These are phyloP conservation scores for Eonycteris spelaea DNA, from an alignment of 2,113 vertebrate genomes.

Conservation along the genomic window DNA sequence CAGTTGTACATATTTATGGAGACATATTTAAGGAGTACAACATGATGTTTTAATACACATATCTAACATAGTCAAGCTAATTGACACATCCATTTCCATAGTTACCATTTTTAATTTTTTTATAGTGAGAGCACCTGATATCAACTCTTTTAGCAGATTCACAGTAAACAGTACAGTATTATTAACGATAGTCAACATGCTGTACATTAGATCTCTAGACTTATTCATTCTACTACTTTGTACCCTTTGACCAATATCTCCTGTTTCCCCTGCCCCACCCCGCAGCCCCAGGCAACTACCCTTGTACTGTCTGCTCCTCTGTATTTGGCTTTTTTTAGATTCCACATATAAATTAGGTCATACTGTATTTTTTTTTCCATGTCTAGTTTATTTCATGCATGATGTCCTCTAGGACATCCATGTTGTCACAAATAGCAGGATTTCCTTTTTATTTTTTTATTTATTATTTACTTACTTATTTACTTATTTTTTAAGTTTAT, in stretches of 20 bases:
- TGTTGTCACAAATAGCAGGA: background rate
- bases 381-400: background rate
- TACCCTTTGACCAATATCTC: background rate
- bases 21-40: background rate
- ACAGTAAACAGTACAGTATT: background rate
- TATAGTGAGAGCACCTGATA: background rate
- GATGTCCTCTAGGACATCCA: background rate
- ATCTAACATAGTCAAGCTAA: background rate
- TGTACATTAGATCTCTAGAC: background rate
- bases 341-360: background rate
- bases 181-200: too few relatives aligned
- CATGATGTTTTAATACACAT: background rate
- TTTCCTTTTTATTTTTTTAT: background rate
- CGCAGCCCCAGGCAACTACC: too few relatives aligned
- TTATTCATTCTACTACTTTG: background rate
- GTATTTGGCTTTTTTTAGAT: background rate
- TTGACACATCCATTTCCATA: background rate
- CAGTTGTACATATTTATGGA: background rate
- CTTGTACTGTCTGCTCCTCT: background rate
- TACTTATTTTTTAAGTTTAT: too few relatives aligned
- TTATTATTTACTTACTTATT: too few relatives aligned
- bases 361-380: background rate
- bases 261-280: too few relatives aligned
- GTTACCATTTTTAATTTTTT: background rate
- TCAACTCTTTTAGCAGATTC: background rate